These are phyloP conservation scores for Coelinius sp. DNA, from an alignment of 2,888 invertebrate species.

Conservation along the genomic window DNA sequence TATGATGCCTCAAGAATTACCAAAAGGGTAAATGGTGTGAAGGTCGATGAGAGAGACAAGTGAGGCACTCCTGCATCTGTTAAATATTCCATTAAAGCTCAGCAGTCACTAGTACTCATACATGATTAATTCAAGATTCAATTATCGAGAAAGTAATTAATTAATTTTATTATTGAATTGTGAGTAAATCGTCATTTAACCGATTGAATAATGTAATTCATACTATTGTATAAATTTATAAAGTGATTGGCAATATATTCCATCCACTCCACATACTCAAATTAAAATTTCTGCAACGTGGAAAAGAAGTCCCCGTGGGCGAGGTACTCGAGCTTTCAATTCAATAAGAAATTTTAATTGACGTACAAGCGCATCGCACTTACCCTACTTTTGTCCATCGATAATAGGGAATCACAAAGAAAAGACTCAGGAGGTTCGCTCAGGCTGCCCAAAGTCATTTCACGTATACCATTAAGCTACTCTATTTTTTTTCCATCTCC, in stretches of 20 bases:
- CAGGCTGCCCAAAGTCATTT: conserved; percentile 19
- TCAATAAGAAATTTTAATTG: conserved; percentile 25
- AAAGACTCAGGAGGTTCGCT: background rate
- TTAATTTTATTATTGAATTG: background rate
- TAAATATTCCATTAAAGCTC: background rate
- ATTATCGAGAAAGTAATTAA: background rate
- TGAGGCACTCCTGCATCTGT: background rate
- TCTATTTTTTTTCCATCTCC: conserved; percentile 6
- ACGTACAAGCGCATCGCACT: conserved; percentile 24
- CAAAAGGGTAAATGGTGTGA: background rate
- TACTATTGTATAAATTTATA: background rate
- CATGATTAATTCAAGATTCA: background rate
- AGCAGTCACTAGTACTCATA: background rate
- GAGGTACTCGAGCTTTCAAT: background rate
- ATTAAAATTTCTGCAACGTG: background rate
- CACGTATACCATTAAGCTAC: background rate
- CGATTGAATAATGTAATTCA: background rate
- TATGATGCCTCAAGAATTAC: background rate
- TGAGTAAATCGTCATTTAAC: background rate
- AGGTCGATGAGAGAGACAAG: background rate
- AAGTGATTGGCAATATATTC: background rate
- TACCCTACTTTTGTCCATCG: conserved; percentile 4
- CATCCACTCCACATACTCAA: background rate
- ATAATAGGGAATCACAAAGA: conserved; percentile 5
- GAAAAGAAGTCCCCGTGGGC: background rate